Evolutionary conservation across 2,113 vertebrate species (phyloP).

Genomic region (Lepus europaeus): DNA sequence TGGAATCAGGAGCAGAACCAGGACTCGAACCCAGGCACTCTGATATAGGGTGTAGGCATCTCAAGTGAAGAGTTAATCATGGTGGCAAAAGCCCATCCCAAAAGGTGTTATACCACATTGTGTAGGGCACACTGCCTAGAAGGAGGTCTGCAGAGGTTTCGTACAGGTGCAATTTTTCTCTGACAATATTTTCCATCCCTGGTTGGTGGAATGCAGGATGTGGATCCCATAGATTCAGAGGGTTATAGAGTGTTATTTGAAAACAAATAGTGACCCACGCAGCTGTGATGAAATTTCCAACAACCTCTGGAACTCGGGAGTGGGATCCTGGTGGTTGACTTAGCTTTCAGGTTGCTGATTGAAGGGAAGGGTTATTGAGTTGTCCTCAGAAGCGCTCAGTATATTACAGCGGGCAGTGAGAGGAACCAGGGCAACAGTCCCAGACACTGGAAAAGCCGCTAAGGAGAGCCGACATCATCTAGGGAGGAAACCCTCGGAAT

Average conservation of each 20-base stretch:
- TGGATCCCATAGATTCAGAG: neutral
- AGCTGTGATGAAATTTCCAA: neutral
- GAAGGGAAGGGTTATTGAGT: neutral
- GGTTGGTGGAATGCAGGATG: no score
- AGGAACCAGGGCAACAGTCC: neutral
- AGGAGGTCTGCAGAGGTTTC: no score
- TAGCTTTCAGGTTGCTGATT: slow-evolving; percentile 18
- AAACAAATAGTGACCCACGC: neutral
- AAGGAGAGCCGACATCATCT: neutral
- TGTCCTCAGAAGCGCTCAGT: slow-evolving; percentile 17
- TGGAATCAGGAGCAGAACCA: no score
- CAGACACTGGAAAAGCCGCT: neutral
- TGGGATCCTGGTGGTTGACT: neutral
- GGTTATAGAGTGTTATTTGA: neutral
- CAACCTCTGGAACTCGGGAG: neutral
- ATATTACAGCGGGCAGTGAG: neutral
- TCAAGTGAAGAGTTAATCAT: no score
- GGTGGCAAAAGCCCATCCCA: no score
- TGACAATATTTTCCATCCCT: no score
- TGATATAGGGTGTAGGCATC: no score
- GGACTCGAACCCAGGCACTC: no score
- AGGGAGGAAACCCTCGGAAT: neutral
- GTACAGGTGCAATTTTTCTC: no score
- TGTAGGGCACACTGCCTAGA: no score
- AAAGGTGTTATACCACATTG: no score